Evolutionary conservation across 2,113 vertebrate species (phyloP), one percentile per base, ranked within the genome.

Genomic region (Chloroceryle aenea): DNA sequence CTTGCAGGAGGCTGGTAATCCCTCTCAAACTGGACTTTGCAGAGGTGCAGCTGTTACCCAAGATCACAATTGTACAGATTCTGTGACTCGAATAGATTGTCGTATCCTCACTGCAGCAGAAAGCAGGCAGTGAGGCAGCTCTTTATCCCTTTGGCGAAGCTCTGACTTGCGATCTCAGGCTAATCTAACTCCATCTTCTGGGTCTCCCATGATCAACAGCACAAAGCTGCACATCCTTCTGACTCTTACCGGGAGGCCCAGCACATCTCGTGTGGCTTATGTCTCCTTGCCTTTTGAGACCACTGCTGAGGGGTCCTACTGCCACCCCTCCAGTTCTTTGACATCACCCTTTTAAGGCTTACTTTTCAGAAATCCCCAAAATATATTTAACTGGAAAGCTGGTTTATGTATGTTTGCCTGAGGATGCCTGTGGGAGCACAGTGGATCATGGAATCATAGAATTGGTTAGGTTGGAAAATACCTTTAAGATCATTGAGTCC

Each of bases 211-310:
- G 1, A 26, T 29, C 55, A 69, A 36, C 42, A 74, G 43, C 36
- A 50, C 67, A 79, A 61, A 79, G 30, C 61, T 50, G 13, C 3
- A 3, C 7, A 26, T 75, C 32, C 61, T 67, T 26, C 58, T 42
- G 58, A 14, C 36, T n/a, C 75, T 36, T 12, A 27, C 15, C 12
- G n/a, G 50, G 43, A 69, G 42, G 25, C 42, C 29, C 5, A 18
- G 21, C 22, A 16, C 34, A 19, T 5, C 32, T 74, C n/a, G 36
- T 0, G 0, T 0, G 2, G 36, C 63, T 61, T 26, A 5, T 61
- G 58, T 21, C 38, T 36, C 30, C 30, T 56, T 27, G 48, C 50
- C 45, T 48, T 58, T 64, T 40, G 38, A 79, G 34, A 43, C 9
- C 16, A 32, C 14, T 22, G 36, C 55, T 22, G 40, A 63, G 26